phyloP scores from a whole-genome alignment of 1,140 invertebrate species.

The Caenorhabditis brenneri region DNA sequence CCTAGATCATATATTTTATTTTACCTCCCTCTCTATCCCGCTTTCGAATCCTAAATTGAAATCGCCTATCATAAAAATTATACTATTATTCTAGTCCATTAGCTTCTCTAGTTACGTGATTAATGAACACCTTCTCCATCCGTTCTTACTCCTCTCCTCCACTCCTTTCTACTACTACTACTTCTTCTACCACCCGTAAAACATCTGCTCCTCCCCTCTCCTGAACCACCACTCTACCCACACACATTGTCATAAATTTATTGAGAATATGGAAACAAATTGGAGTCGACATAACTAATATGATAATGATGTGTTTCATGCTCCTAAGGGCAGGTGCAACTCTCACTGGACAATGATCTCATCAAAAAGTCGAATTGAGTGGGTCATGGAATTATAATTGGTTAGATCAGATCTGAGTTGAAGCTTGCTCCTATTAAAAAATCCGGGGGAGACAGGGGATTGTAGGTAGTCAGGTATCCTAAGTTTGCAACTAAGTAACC shows the following conservation, averaged over 20 bases:
- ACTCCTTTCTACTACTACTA: background rate
- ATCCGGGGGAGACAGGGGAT: too few relatives aligned
- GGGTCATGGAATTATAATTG: too few relatives aligned
- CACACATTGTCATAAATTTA: constrained; percentile 7
- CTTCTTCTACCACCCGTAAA: background rate
- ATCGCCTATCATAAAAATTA: constrained; percentile 16
- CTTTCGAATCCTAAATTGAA: background rate
- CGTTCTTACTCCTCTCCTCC: background rate
- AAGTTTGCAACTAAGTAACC: too few relatives aligned
- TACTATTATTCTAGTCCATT: constrained; percentile 19
- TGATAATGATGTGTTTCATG: constrained; percentile 11
- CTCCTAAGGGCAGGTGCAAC: background rate
- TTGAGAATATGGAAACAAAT: constrained; percentile 29
- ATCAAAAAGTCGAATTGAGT: background rate
- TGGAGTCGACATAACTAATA: constrained; percentile 36
- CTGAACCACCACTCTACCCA: background rate
- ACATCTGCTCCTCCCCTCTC: background rate
- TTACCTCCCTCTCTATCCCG: background rate
- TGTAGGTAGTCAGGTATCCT: too few relatives aligned
- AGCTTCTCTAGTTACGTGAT: constrained; percentile 29
- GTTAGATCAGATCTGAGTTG: too few relatives aligned
- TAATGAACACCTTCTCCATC: constrained; percentile 35
- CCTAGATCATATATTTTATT: too few relatives aligned
- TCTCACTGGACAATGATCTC: background rate
- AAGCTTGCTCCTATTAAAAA: too few relatives aligned